These are phyloP conservation scores for Monodelphis domestica DNA, from an alignment of 2,797 vertebrate genomes.

Conservation along the genomic window DNA sequence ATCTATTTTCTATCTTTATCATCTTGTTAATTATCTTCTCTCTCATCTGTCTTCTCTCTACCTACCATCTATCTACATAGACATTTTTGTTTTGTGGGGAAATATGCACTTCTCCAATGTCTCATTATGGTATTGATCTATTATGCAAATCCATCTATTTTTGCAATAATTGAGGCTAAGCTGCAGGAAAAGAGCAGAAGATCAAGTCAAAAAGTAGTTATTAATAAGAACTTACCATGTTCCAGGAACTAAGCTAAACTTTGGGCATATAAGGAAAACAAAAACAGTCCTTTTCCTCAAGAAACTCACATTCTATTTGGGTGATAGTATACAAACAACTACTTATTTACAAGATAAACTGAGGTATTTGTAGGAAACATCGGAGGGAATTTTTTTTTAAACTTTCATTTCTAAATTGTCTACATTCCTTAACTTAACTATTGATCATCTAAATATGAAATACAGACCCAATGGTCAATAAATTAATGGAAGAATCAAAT, in stretches of 20 bases:
- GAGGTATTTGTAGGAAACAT: neutral
- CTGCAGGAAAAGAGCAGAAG: too few relatives aligned
- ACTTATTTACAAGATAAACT: neutral
- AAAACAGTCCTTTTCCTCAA: too few relatives aligned
- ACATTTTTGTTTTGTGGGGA: neutral
- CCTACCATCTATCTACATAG: neutral
- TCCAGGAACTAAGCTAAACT: too few relatives aligned
- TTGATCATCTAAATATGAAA: neutral
- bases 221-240: too few relatives aligned
- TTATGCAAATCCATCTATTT: neutral
- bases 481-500: neutral
- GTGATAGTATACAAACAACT: neutral
- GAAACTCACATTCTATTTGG: neutral
- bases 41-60: neutral
- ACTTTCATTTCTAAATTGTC: neutral
- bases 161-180: neutral
- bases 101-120: neutral
- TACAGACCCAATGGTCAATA: neutral
- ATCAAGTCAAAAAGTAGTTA: too few relatives aligned
- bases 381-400: too few relatives aligned
- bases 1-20: too few relatives aligned
- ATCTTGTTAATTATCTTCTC: too few relatives aligned
- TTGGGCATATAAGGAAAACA: too few relatives aligned
- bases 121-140: neutral
- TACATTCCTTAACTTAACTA: neutral